Evolutionary conservation across 2,888 invertebrate genomes (phyloP).

Genomic region (Myopa tessellatipennis): DNA sequence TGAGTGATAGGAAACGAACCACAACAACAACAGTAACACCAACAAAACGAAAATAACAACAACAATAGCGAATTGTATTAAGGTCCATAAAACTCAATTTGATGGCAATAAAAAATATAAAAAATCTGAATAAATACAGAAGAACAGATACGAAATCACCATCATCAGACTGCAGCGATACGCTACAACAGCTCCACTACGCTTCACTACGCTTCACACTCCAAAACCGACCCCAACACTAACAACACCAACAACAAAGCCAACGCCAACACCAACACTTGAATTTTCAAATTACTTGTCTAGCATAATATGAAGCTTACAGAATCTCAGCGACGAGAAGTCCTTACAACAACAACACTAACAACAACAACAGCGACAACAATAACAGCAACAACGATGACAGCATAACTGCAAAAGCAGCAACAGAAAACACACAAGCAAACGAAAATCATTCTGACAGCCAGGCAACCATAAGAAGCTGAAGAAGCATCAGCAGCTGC

Average conservation of each 20-base stretch:
- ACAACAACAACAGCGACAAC: conserved; percentile 3
- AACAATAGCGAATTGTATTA: too few relatives aligned
- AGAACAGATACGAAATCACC: neutral
- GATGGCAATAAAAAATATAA: conserved; percentile 14
- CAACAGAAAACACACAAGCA: conserved; percentile 14
- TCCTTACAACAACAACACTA: conserved; percentile 21
- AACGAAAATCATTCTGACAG: conserved; percentile 26
- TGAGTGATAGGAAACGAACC: too few relatives aligned
- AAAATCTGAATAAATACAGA: conserved; percentile 20
- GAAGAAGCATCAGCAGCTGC: neutral
- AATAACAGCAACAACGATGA: conserved; percentile 20
- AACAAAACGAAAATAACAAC: too few relatives aligned
- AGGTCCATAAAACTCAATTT: conserved; percentile 18
- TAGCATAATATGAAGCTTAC: conserved; percentile 31
- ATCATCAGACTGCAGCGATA: too few relatives aligned
- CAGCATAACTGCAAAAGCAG: neutral
- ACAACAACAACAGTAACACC: too few relatives aligned
- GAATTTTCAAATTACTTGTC: conserved; percentile 39
- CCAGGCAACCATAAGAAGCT: neutral
- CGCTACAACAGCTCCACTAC: too few relatives aligned
- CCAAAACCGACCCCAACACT: neutral
- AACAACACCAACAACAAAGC: neutral
- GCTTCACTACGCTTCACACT: too few relatives aligned
- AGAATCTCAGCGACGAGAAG: conserved; percentile 28
- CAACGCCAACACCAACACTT: neutral